phyloP scores from a whole-genome alignment of 2,113 vertebrate species.

The Xiphorhynchus elegans region DNA sequence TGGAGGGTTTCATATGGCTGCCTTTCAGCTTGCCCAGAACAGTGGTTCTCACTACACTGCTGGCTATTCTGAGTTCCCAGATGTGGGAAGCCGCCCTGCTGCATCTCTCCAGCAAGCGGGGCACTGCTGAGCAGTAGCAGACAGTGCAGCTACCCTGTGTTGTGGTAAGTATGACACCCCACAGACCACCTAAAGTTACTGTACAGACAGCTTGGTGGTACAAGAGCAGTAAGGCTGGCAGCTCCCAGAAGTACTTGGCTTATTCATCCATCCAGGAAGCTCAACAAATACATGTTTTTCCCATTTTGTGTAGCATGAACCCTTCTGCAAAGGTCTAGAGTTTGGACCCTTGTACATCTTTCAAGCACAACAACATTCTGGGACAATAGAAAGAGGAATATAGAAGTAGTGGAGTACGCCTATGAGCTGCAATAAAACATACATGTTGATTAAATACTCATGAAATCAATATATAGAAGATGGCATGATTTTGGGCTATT shows the following conservation, averaged over 20 bases:
- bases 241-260: background rate
- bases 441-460: background rate
- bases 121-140: background rate
- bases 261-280: background rate
- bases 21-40: background rate
- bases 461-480: background rate
- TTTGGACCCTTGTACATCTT: fast-evolving
- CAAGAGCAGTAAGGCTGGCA: background rate
- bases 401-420: background rate
- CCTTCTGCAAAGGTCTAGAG: background rate
- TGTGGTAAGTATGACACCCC: background rate
- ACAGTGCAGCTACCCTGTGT: background rate
- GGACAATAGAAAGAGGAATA: background rate
- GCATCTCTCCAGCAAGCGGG: background rate
- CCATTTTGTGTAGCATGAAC: background rate
- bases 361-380: fast-evolving
- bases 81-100: background rate
- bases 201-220: background rate
- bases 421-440: background rate
- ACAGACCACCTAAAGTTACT: background rate
- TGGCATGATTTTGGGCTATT: background rate
- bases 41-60: background rate
- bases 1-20: background rate
- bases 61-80: background rate
- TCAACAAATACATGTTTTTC: background rate